Percentiles rank a stretch among this genome's conserved stretches.
phyloP scores from a whole-genome alignment of 2,888 invertebrate genomes.

The Melipona beecheii region DNA sequence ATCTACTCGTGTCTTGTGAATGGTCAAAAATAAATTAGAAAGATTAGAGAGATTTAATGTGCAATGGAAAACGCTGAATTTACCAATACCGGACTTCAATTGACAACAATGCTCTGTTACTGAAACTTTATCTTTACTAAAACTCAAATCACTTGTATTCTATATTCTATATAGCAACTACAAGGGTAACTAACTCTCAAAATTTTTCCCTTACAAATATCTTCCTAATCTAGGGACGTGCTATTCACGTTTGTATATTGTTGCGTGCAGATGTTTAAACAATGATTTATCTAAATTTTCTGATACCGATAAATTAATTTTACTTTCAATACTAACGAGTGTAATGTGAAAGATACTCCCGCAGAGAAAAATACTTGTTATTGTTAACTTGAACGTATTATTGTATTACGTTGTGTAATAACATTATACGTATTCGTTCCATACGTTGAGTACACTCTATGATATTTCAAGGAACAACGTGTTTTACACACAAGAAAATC shows the following conservation, averaged over 20 bases:
- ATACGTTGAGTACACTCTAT: not conserved
- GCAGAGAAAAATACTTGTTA: not conserved
- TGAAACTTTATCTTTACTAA: slow-evolving; percentile 13
- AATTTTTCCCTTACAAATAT: slow-evolving; percentile 7
- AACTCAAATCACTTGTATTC: slow-evolving; percentile 9
- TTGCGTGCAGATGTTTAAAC: slow-evolving; percentile 24
- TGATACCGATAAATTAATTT: not conserved
- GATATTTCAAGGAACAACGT: not conserved
- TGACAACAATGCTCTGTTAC: slow-evolving; percentile 37
- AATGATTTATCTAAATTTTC: not conserved
- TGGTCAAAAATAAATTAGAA: not conserved
- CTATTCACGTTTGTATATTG: slow-evolving; percentile 23
- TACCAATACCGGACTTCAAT: slow-evolving; percentile 44
- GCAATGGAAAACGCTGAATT: slow-evolving; percentile 46
- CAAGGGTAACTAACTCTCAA: slow-evolving; percentile 2
- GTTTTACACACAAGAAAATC: slow-evolving; percentile 5
- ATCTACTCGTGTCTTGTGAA: not conserved
- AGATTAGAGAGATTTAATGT: not conserved
- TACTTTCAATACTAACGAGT: not conserved
- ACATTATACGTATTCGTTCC: not conserved
- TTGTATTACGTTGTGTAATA: slow-evolving; percentile 3
- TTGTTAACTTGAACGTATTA: not conserved
- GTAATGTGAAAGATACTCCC: no score
- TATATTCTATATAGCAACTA: slow-evolving; percentile 34
- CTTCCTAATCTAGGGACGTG: slow-evolving; percentile 39